Percentiles rank a stretch among this genome's conserved stretches.
These are phyloP conservation scores for Aphidius ervi DNA, from an alignment of 1,140 invertebrate species.

Conservation along the genomic window DNA sequence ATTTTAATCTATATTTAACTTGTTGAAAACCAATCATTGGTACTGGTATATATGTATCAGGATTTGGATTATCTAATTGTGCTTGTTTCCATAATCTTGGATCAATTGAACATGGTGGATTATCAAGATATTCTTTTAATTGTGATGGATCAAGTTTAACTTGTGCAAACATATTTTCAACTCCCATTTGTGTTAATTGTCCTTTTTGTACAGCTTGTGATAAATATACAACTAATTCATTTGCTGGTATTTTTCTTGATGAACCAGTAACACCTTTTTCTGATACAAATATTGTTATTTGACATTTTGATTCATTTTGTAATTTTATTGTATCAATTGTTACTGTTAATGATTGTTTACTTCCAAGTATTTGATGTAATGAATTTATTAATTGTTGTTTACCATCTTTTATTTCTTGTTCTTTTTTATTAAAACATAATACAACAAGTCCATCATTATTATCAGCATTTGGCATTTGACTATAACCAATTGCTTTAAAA, in stretches of 20 bases:
- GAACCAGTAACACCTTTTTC: slow-evolving; percentile 68
- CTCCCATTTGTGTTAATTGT: slow-evolving; percentile 66
- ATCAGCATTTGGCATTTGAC: slow-evolving; percentile 73
- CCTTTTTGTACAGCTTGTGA: slow-evolving; percentile 66
- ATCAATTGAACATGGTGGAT: slow-evolving; percentile 80
- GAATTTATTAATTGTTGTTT: slow-evolving; percentile 70
- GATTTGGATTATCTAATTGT: slow-evolving; percentile 88
- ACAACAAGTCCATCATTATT: slow-evolving; percentile 85
- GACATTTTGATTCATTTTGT: slow-evolving; percentile 69
- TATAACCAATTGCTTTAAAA: slow-evolving; percentile 91
- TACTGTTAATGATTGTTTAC: slow-evolving; percentile 76
- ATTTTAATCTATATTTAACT: slow-evolving; percentile 77
- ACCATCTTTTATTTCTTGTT: slow-evolving; percentile 68
- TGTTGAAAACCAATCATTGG: slow-evolving; percentile 88
- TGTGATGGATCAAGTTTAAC: slow-evolving; percentile 68
- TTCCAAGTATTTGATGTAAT: slow-evolving; percentile 68
- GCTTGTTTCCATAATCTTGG: slow-evolving; percentile 83
- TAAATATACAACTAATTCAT: slow-evolving; percentile 67
- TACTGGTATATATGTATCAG: slow-evolving; percentile 82
- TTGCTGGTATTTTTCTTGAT: slow-evolving; percentile 69
- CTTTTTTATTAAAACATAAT: slow-evolving; percentile 76
- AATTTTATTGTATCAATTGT: slow-evolving; percentile 73
- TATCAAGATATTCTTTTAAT: slow-evolving; percentile 84
- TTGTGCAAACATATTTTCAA: slow-evolving; percentile 60
- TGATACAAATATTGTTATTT: slow-evolving; percentile 74